Evolutionary conservation across 2,888 invertebrate genomes (phyloP).

Genomic region (Harpalus rubripes): DNA sequence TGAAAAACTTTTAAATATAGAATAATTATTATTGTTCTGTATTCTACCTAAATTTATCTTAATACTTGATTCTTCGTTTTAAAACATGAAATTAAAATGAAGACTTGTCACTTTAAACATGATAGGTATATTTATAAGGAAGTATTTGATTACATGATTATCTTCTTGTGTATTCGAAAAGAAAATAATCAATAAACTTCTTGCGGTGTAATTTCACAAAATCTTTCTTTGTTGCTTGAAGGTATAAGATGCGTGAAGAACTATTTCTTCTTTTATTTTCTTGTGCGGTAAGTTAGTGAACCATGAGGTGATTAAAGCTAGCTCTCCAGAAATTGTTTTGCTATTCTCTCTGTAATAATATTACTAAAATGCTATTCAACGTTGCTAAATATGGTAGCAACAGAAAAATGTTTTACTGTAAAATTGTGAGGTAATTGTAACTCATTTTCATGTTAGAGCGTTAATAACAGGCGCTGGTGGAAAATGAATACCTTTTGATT

Average conservation of each 20-base stretch:
- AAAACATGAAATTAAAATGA: neutral
- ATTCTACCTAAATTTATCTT: too few relatives aligned
- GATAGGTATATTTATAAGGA: neutral
- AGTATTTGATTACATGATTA: neutral
- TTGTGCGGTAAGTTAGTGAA: slow-evolving; percentile 43
- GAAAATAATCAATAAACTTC: slow-evolving; percentile 4
- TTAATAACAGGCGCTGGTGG: slow-evolving; percentile 14
- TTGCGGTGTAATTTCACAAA: neutral
- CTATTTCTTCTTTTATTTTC: slow-evolving; percentile 14
- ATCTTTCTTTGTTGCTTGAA: slow-evolving; percentile 5
- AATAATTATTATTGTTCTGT: too few relatives aligned
- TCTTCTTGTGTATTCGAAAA: neutral
- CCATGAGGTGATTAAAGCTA: slow-evolving; percentile 51
- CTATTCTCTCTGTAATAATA: slow-evolving; percentile 37
- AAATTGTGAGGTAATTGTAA: slow-evolving; percentile 13
- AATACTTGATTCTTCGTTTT: too few relatives aligned
- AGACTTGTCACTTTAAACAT: neutral
- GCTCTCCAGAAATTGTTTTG: slow-evolving; percentile 35
- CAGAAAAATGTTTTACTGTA: slow-evolving; percentile 4
- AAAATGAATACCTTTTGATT: slow-evolving; percentile 7
- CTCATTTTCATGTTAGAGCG: slow-evolving; percentile 37
- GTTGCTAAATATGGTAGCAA: slow-evolving; percentile 1
- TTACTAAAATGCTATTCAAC: slow-evolving; percentile 10
- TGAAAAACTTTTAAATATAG: too few relatives aligned
- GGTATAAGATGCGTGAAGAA: slow-evolving; percentile 23